Evolutionary conservation across 2,113 vertebrate genomes (phyloP), one percentile per base, ranked within the genome.

Genomic region (Okapia johnstoni): DNA sequence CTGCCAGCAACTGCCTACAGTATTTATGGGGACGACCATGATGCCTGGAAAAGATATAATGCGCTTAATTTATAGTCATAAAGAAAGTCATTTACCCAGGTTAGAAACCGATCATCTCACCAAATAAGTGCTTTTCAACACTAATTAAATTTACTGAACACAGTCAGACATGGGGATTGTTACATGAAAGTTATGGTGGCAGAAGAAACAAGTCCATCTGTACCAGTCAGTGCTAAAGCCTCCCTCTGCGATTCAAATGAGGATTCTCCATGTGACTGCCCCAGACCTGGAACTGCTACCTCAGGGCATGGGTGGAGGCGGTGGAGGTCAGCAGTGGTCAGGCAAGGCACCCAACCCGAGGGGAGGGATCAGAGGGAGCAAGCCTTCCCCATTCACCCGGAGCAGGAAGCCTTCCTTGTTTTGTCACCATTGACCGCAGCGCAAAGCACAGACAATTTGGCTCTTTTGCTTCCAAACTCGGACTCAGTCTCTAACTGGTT

Each of bases 1-100:
- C 97, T 89, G 76, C 90, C 96, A 85, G 92, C 50, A 96, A 96
- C 96, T 76, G 98, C 96, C 85, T 60, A 2, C 60, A 33, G 96
- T 97, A 96, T 98, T 99, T 98, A 98, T 95, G 33, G 98, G 95
- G 85, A 96, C n/a, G 40, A 50, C 90, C n/a, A 48, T 43, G 97
- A 70, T 36, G 77, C 96, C 85, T 5, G 85, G 96, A 97, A 95
- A 98, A 97, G 97, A 98, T 83, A 95, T 81, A 92, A 98, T 96
- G 97, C 54, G 85, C 98, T 98, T 98, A 96, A 98, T 98, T 98
- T 98, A 98, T 97, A 98, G 93, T 97, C 61, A 93, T 96, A 98
- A 98, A 98, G 93, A 91, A 98, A 98, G 98, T 73, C 19, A 85
- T 98, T 98, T 98, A 97, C 96, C 86, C 97, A 76, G 88, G 96